Evolutionary conservation across 1,140 invertebrate species (phyloP), one percentile per base, ranked within the genome.

Genomic region (Aplysia californica): DNA sequence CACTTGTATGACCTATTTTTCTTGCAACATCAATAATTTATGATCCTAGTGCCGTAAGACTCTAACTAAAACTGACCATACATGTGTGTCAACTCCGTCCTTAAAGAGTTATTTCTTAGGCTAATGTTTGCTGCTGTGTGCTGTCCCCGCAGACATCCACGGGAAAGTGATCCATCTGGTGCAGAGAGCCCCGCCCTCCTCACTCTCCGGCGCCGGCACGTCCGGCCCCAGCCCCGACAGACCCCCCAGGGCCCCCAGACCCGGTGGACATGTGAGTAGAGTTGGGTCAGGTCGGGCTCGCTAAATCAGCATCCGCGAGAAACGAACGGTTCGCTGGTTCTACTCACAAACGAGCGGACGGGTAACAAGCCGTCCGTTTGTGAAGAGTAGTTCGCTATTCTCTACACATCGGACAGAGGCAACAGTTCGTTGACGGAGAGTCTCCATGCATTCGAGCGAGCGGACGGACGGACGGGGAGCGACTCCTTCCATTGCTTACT

Each of bases 91-190:
- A 50, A n/a, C 10, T 50, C n/a, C 10, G n/a, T 15, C n/a, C 10
- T n/a, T 50, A 50, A 15, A 50, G 10, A 15, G 44, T 15, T 15
- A 50, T 50, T 50, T 50, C n/a, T 50, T n/a, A 50, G 10, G 44
- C 58, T 61, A 18, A 61, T 26, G 23, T 66, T 66, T 66, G 5
- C 18, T 33, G 39, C 44, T 26, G 18, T 66, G n/a, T n/a, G n/a
- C n/a, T n/a, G n/a, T n/a, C n/a, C n/a, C n/a, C n/a, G 21, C 85
- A 97, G 96, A 96, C 93, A 94, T 98, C 18, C 92, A 96, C 90
- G 95, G 95, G 1, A 97, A 97, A 91, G 96, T 96, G 23, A 93
- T 98, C 64, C 97, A 98, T 89, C 92, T 98, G 84, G 97, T 98
- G n/a, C 95, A 97, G 89, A 91, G 95, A 41, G 86, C 91, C 4